Percentiles rank a stretch among this genome's conserved stretches.
Conservation (phyloP, 2,113 vertebrate species). For the Eptatretus burgeri region DNA sequence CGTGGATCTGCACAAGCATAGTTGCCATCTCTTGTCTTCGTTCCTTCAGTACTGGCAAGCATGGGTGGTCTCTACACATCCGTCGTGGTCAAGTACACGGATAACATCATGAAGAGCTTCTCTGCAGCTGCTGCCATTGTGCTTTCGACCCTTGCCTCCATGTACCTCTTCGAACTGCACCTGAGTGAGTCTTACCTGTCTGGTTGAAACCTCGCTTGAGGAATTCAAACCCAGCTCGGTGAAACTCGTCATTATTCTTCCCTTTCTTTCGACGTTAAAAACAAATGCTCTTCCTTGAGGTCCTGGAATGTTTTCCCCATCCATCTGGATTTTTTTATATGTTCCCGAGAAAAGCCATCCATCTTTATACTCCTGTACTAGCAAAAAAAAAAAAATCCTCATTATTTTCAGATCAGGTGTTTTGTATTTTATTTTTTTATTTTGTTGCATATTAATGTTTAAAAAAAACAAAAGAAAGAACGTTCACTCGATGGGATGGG, state of each 20-base stretch:
- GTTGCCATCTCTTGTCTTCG: constrained; percentile 9
- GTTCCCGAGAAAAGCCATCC: neutral
- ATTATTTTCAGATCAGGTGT: neutral
- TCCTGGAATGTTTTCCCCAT: neutral
- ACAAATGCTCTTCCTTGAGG: too few relatives aligned
- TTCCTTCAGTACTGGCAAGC: constrained; percentile 42
- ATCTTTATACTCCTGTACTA: neutral
- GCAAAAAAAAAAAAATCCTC: neutral
- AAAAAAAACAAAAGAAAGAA: too few relatives aligned
- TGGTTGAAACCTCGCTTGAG: too few relatives aligned
- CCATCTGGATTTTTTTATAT: neutral
- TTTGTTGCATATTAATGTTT: too few relatives aligned
- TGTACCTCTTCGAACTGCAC: constrained; percentile 59
- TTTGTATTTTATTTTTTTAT: constrained; percentile 10
- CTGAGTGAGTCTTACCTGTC: constrained; percentile 36
- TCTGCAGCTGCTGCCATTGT: constrained; percentile 74
- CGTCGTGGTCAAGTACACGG: constrained; percentile 80
- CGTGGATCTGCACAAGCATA: neutral
- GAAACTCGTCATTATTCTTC: too few relatives aligned
- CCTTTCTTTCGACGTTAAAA: too few relatives aligned
- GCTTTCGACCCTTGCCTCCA: constrained; percentile 72
- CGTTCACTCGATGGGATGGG: too few relatives aligned
- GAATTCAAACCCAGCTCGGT: too few relatives aligned
- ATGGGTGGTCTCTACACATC: constrained; percentile 84
- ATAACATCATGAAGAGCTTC: constrained; percentile 98